phyloP scores from a whole-genome alignment of 2,888 invertebrate species.

The Timema podura region DNA sequence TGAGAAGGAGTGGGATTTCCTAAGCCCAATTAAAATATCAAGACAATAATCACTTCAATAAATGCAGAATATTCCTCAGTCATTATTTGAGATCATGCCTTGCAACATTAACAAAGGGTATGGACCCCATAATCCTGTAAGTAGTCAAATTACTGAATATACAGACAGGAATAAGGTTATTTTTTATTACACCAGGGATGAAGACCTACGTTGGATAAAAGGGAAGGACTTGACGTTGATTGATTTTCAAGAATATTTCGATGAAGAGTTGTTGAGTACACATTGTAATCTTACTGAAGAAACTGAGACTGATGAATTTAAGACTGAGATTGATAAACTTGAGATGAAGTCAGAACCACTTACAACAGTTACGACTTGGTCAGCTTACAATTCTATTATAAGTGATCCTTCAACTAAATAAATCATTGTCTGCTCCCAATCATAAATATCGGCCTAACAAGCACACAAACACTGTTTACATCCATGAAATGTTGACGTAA shows the following conservation, averaged over 20 bases:
- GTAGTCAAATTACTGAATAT: not conserved
- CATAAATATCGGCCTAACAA: not conserved
- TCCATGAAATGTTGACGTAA: not conserved
- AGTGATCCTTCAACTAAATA: no score
- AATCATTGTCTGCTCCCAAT: no score
- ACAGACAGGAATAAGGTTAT: not conserved
- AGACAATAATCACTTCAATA: not conserved
- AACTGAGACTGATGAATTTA: no score
- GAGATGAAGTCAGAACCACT: not conserved
- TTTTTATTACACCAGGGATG: not conserved
- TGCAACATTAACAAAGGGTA: not conserved
- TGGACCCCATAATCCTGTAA: not conserved
- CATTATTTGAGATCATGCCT: not conserved
- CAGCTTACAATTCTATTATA: constrained; percentile 1
- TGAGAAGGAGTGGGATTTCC: not conserved
- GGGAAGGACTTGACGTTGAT: no score
- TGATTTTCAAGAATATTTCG: not conserved
- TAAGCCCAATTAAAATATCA: not conserved
- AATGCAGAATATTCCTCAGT: not conserved
- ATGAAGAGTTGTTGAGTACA: not conserved
- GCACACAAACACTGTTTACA: not conserved
- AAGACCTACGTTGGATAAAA: not conserved
- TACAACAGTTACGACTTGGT: not conserved
- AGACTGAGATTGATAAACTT: no score
- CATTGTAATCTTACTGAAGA: not conserved